Base-by-base conservation (phyloP, 1,140 invertebrate genomes). In the Polyergus mexicanus region DNA sequence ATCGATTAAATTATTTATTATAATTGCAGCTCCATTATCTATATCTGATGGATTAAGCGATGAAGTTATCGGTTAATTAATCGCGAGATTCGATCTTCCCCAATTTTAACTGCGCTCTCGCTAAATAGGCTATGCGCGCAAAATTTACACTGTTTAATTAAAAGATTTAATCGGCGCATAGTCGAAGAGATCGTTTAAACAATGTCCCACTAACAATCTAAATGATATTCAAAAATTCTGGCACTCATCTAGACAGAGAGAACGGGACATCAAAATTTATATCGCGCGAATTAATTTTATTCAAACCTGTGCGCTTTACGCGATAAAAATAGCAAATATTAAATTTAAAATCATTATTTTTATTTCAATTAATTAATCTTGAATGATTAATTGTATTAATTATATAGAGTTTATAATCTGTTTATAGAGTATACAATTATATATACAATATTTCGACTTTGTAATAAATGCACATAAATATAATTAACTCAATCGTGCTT, bases 61-160 rank as follows among this genome's bases (percentile, higher is more conserved):
- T 28, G 54, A 83, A 74, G 78, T 83, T 83, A 83, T 83, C 78
- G 78, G 78, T 83, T 83, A 83, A 83, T 83, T 83, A 83, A 83
- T 74, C 78, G 65, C 47, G 25, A 10, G 54, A 83, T 83, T 83
- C 54, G 47, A 83, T 83, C 78, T 83, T 60, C 54, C 41, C 38
- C 68, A 44, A 83, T 83, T 83, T 83, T 83, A 83, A 62, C 71
- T 58, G 68, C 78, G 68, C 38, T 44, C 51, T 22, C 78, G 38
- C 41, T 60, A 83, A 81, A 66, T 81, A 81, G 68, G 54, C 78
- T 74, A 35, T 47, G 78, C 54, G 66, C 66, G 25, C 54, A 83
- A 83, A 83, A 83, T 83, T 71, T 83, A 74, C 68, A 47, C 38
- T 83, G 78, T 83, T 83, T 83, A 83, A 83, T 83, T 83, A 83